These are phyloP conservation scores for Spinibarbus caldwelli DNA, from an alignment of 2,797 vertebrate genomes.

Conservation along the genomic window DNA sequence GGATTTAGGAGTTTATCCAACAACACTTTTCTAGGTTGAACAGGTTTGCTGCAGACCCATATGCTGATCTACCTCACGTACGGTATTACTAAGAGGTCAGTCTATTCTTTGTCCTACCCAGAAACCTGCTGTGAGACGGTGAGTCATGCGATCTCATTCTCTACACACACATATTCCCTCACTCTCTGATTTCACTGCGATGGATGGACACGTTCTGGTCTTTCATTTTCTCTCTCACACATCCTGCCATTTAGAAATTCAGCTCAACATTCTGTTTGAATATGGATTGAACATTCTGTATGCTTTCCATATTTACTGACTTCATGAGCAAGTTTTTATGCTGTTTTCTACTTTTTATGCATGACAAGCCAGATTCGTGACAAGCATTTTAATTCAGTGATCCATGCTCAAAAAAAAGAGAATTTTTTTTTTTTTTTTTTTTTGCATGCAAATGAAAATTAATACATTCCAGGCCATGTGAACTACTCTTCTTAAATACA, in stretches of 20 bases:
- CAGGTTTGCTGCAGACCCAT: neutral
- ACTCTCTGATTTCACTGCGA: neutral
- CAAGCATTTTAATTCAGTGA: neutral
- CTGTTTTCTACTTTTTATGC: neutral
- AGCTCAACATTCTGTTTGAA: neutral
- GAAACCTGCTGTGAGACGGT: conserved; percentile 35
- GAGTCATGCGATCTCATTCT: conserved; percentile 54
- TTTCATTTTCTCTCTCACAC: neutral
- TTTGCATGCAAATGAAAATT: no score
- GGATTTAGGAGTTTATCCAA: neutral
- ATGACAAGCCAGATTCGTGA: neutral
- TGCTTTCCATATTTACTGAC: conserved; percentile 15
- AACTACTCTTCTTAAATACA: neutral
- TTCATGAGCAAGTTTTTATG: neutral
- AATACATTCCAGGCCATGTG: neutral
- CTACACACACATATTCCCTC: conserved; percentile 7
- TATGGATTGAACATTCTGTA: conserved; percentile 49
- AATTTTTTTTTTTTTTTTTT: no score
- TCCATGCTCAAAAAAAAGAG: neutral
- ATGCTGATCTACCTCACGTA: neutral
- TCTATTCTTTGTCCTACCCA: conserved; percentile 36
- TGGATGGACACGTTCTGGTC: neutral
- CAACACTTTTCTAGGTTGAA: neutral
- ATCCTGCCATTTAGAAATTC: neutral
- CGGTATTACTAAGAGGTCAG: neutral